Percentiles rank a stretch among this genome's conserved stretches.
phyloP scores from a whole-genome alignment of 2,888 invertebrate genomes.

The Drosophila barbarae region DNA sequence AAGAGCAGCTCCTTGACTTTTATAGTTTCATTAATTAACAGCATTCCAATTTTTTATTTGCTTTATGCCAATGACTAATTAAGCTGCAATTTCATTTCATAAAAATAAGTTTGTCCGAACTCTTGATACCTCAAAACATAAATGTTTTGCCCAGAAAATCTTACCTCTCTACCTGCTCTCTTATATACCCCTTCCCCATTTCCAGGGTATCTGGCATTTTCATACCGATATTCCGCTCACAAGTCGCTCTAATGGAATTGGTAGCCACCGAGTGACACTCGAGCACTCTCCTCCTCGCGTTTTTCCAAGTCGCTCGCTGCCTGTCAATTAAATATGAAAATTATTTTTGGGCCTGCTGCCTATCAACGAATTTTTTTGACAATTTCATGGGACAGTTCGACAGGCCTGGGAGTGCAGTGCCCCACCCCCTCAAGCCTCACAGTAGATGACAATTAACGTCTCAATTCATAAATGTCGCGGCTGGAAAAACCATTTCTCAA shows the following conservation, averaged over 20 bases:
- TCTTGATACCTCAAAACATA: neutral
- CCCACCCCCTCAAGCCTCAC: slow-evolving; percentile 6
- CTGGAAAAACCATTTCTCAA: slow-evolving; percentile 40
- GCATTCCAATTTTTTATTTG: neutral
- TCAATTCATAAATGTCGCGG: slow-evolving; percentile 61
- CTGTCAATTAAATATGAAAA: slow-evolving; percentile 68
- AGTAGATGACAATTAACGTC: slow-evolving; percentile 51
- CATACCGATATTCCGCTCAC: slow-evolving; percentile 38
- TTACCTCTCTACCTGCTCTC: neutral
- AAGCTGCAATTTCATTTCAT: neutral
- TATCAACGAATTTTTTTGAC: slow-evolving; percentile 54
- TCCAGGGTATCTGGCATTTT: slow-evolving; percentile 16
- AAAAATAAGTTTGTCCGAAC: neutral
- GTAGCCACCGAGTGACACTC: slow-evolving; percentile 55
- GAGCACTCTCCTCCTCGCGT: slow-evolving; percentile 42
- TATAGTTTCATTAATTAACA: neutral
- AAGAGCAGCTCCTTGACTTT: neutral
- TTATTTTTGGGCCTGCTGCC: slow-evolving; percentile 58
- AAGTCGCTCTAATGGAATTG: slow-evolving; percentile 63
- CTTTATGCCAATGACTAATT: neutral
- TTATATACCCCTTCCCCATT: neutral
- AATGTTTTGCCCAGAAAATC: neutral
- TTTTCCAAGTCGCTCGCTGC: slow-evolving; percentile 21
- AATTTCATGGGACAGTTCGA: slow-evolving; percentile 54
- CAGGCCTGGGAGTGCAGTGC: slow-evolving; percentile 34